Evolutionary conservation across 2,797 vertebrate species (phyloP), one percentile per base, ranked within the genome.

Genomic region (Neomorphus geoffroyi): DNA sequence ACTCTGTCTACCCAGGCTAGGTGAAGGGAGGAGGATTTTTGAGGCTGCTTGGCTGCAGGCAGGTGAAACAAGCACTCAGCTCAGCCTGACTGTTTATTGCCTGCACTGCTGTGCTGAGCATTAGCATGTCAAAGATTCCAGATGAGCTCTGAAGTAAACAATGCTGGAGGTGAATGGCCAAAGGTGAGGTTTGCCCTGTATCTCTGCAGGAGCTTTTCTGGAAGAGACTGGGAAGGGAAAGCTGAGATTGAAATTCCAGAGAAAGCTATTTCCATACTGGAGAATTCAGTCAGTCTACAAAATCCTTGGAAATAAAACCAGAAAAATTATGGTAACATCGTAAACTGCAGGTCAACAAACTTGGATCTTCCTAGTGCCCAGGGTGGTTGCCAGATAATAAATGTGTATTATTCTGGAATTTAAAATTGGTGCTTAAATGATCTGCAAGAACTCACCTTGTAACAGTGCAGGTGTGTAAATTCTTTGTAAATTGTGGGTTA

Each of bases 391-490:
- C 78, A 73, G 66, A 12, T 43, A 84, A 67, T 70, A 70, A 37
- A 21, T 0, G 19, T 19, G 3, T 11, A 57, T 84, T 82, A 80
- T 13, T 48, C 75, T 53, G 85, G 75, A 72, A 83, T 93, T 83
- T 78, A 66, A 79, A 88, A 32, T 16, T 5, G 13, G 30, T 57
- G 53, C 65, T 92, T 70, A 80, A 86, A 80, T 66, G 66, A 53
- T 30, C 91, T 75, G 35, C 56, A 67, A 85, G 88, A 82, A 24
- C 50, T 50, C 74, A 66, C n/a, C 88, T 57, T 7, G 16, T 54
- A 93, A 92, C 90, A 92, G 60, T 19, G 85, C 86, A 86, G 83
- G 80, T 92, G 77, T 79, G 83, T 33, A 73, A 94, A 77, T 90
- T 80, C 94, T 73, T 91, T 33, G 64, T 64, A 77, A 88, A 35